These are phyloP conservation scores for Xestia ashworthii DNA, from an alignment of 2,888 invertebrate species.

Conservation along the genomic window DNA sequence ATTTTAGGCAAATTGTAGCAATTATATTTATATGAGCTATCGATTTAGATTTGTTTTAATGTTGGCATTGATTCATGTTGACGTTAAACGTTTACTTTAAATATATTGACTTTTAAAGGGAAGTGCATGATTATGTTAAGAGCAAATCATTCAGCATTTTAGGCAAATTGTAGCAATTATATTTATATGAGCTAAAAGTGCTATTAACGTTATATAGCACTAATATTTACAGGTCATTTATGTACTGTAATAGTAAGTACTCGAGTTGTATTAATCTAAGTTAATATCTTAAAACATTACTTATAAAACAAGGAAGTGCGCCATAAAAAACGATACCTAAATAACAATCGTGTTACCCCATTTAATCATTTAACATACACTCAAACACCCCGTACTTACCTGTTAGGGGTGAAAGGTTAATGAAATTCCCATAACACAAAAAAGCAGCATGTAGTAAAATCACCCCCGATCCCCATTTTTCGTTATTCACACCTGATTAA, in stretches of 20 bases:
- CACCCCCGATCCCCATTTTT: slow-evolving; percentile 48
- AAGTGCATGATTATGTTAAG: neutral
- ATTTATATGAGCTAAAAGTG: neutral
- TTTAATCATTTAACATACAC: slow-evolving; percentile 16
- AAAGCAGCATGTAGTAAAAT: slow-evolving; percentile 52
- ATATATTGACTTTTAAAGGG: neutral
- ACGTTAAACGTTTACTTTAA: too few relatives aligned
- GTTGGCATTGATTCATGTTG: too few relatives aligned
- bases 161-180: neutral
- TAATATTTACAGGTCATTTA: neutral
- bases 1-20: neutral
- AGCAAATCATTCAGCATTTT: neutral
- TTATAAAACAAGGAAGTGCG: neutral
- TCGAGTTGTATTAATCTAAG: neutral
- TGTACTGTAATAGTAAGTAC: neutral
- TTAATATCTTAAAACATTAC: slow-evolving; percentile 1
- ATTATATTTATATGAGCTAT: neutral
- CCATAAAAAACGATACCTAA: neutral
- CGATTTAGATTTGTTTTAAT: too few relatives aligned
- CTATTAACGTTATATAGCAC: neutral
- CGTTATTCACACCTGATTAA: slow-evolving; percentile 69
- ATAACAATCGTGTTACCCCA: slow-evolving; percentile 22
- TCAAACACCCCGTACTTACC: slow-evolving; percentile 30
- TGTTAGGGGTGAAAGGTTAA: slow-evolving; percentile 34
- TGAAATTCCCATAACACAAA: slow-evolving; percentile 48